A percentile compares a stretch with the other conserved stretches of the same genome.
Evolutionary conservation across 2,888 invertebrate genomes (phyloP).

Genomic region (Trichogramma evanescens): DNA sequence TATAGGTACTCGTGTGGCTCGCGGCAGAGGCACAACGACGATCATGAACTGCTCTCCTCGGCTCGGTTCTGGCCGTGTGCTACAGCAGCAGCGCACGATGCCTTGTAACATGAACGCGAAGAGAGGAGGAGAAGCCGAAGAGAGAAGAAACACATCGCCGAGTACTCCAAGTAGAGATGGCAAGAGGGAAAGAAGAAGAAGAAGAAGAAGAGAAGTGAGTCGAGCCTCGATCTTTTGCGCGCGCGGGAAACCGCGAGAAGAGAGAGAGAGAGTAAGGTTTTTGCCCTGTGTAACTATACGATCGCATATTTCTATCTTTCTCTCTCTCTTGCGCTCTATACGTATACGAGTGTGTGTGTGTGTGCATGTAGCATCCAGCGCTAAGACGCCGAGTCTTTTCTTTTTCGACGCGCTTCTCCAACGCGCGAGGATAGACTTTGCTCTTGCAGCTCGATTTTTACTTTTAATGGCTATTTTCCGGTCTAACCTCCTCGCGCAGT

Average conservation of each 20-base stretch:
- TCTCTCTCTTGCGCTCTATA: background rate
- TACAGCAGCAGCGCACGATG: too few species aligned
- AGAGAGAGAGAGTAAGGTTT: conserved; percentile 4
- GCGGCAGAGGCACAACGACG: too few species aligned
- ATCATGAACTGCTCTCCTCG: too few species aligned
- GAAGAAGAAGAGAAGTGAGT: too few species aligned
- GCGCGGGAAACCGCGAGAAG: conserved; percentile 14
- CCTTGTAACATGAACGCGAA: conserved; percentile 1
- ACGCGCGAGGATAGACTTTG: background rate
- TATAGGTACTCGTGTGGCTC: too few species aligned
- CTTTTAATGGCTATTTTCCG: background rate
- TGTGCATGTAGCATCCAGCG: conserved; percentile 1
- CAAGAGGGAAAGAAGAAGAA: too few species aligned
- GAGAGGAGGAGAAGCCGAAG: conserved; percentile 4
- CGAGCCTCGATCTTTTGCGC: conserved; percentile 2
- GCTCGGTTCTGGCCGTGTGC: too few species aligned
- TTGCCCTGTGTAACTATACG: conserved; percentile 7
- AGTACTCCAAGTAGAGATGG: too few species aligned
- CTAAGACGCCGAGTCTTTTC: conserved; percentile 5
- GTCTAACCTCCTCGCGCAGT: too few species aligned
- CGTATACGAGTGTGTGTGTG: background rate
- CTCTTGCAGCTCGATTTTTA: background rate
- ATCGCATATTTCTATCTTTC: background rate
- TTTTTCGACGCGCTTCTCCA: conserved; percentile 7
- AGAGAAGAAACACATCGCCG: background rate